phyloP scores from a whole-genome alignment of 2,888 invertebrate species.

The Brachyptera risi region DNA sequence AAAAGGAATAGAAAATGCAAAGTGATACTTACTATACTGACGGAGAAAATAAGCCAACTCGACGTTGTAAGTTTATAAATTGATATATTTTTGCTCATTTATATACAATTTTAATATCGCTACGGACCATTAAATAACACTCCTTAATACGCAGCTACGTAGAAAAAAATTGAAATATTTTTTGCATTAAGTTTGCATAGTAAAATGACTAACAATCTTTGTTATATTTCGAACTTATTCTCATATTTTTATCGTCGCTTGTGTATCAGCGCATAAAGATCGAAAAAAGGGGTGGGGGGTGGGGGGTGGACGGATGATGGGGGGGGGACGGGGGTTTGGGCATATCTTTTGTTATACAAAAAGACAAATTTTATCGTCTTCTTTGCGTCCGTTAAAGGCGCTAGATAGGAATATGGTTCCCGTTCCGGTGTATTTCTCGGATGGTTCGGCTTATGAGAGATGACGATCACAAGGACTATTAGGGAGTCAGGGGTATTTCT shows the following conservation, averaged over 20 bases:
- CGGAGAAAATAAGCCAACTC: too few species aligned
- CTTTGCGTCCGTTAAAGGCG: conserved; percentile 18
- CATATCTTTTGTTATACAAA: too few species aligned
- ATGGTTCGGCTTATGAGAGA: conserved; percentile 28
- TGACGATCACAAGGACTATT: conserved; percentile 27
- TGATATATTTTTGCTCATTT: conserved; percentile 18
- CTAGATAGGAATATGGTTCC: conserved; percentile 23
- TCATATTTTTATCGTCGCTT: neutral
- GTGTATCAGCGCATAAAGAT: too few species aligned
- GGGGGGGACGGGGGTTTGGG: too few species aligned
- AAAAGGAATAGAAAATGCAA: too few species aligned
- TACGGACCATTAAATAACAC: conserved; percentile 23
- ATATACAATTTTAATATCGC: conserved; percentile 23
- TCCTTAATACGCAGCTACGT: conserved; percentile 6
- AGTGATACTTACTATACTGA: too few species aligned
- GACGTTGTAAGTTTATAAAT: too few species aligned
- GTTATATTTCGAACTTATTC: neutral
- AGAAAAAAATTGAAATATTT: conserved; percentile 1
- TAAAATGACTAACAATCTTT: conserved; percentile 1
- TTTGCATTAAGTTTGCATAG: neutral
- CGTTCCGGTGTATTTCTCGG: conserved; percentile 29
- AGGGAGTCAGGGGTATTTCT: too few species aligned
- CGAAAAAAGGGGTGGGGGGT: too few species aligned
- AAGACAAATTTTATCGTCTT: too few species aligned
- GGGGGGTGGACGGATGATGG: too few species aligned